Percentiles rank a stretch among this genome's conserved stretches.
Conservation (phyloP, 2,888 invertebrate species). For the Liopterus haemorrhoidalis region DNA sequence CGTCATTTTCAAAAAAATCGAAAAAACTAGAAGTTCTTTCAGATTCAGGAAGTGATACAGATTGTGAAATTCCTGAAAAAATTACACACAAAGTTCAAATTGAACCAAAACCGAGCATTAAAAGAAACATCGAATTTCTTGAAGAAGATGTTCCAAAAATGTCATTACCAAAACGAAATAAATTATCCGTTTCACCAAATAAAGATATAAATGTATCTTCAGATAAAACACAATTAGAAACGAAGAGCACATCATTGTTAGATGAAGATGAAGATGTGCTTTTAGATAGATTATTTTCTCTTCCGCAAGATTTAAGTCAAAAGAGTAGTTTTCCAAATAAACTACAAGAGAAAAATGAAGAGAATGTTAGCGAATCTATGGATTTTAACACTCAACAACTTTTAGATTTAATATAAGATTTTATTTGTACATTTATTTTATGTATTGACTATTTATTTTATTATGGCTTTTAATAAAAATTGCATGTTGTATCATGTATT, state of each 20-base stretch:
- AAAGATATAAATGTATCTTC: too few species aligned
- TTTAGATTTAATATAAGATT: constrained; percentile 31
- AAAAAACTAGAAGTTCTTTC: constrained; percentile 23
- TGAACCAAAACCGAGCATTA: not conserved
- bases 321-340: too few species aligned
- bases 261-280: too few species aligned
- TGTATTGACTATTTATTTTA: constrained; percentile 2
- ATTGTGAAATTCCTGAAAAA: constrained; percentile 20
- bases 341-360: constrained; percentile 17
- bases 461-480: too few species aligned
- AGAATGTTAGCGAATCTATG: constrained; percentile 27
- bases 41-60: constrained; percentile 31
- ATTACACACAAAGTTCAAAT: constrained; percentile 23
- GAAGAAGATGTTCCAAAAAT: constrained; percentile 20
- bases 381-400: constrained; percentile 38
- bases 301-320: too few species aligned
- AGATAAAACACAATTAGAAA: too few species aligned
- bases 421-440: constrained; percentile 7
- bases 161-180: not conserved
- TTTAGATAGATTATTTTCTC: too few species aligned
- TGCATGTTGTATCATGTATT: too few species aligned
- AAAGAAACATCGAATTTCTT: constrained; percentile 14
- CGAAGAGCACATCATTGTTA: too few species aligned
- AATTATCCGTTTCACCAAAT: too few species aligned
- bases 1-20: not conserved